Percentiles rank a stretch among this genome's conserved stretches.
phyloP scores from a whole-genome alignment of 2,888 invertebrate genomes.

The Shargacucullia verbasci region DNA sequence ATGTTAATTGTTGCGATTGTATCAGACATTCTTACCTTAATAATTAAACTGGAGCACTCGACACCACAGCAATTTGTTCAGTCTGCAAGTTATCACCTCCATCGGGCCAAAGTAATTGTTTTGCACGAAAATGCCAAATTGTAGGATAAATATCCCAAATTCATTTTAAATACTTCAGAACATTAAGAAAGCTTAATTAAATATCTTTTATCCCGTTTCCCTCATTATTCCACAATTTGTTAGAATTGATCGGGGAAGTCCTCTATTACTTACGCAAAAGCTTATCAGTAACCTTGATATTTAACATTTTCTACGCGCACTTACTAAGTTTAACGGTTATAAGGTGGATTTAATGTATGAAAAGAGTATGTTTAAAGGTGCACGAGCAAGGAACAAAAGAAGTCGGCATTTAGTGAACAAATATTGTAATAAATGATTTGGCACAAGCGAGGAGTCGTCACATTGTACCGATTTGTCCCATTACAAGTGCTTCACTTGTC shows the following conservation, averaged over 20 bases:
- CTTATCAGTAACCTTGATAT: too few species aligned
- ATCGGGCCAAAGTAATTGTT: conserved; percentile 78
- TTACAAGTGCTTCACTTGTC: conserved; percentile 79
- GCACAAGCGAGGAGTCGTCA: conserved; percentile 46
- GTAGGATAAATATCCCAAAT: conserved; percentile 65
- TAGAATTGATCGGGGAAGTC: too few species aligned
- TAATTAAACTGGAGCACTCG: conserved; percentile 66
- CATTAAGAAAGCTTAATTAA: conserved; percentile 1
- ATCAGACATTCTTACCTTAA: conserved; percentile 53
- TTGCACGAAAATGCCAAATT: conserved; percentile 69
- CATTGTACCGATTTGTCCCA: conserved; percentile 58
- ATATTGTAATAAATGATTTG: conserved; percentile 51
- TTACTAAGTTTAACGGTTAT: too few species aligned
- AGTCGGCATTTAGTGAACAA: conserved; percentile 34
- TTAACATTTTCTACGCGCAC: too few species aligned
- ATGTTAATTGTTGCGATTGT: conserved; percentile 57
- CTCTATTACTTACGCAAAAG: too few species aligned
- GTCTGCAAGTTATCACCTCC: conserved; percentile 66
- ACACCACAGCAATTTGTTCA: conserved; percentile 49
- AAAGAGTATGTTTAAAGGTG: not conserved
- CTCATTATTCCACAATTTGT: too few species aligned
- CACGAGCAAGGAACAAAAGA: conserved; percentile 16
- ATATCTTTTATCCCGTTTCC: too few species aligned
- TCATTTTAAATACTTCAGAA: conserved; percentile 50
- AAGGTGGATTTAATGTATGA: too few species aligned